Base-by-base conservation (phyloP, 2,888 invertebrate species). In the Linyphia triangularis region DNA sequence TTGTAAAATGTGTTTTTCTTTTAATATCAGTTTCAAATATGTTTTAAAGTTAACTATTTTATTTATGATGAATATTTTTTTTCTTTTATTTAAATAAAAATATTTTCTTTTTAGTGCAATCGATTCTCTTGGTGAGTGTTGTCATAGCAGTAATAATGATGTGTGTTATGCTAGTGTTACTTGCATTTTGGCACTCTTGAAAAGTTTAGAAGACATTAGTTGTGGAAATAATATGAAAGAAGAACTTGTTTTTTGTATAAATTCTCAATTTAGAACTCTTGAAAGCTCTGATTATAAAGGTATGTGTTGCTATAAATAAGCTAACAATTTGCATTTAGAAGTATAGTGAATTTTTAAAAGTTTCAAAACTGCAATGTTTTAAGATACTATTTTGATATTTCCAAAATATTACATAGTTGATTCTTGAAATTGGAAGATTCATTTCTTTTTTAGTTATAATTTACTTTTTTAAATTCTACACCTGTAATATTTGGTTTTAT, bases 121-220 rank as follows among this genome's bases (percentile, higher is more conserved):
- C 95, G 98, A 98, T 92, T 97, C 97, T 0, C 96, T 98, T 92
- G 97, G 97, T 93, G 98, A 98, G 93, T 97, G 97, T 88, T 96
- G 97, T n/a, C 95, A 95, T 90, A 96, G 96, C 90, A 96, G 95
- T 73, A 96, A 96, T 90, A 95, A 96, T 19, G 73, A 90, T 22
- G 91, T 93, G 57, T 92, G 92, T 78, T 92, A 92, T 86, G 91
- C 92, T 1, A 92, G 92, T 90, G 92, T 93, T 2, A 91, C 91
- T 59, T 92, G 93, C 91, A 91, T 93, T 4, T 92, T 92, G 5
- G 96, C 96, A 0, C 94, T 98, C 90, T 93, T 98, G 33, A 96
- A 96, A 43, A 96, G 97, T 2, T 93, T 98, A 40, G 96, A 97
- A 92, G 95, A 96, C 85, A 93, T 98, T 0, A 96, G 96, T 92